phyloP scores from a whole-genome alignment of 53 echinoderm and acorn worm genomes.

The Stichopus horrens region DNA sequence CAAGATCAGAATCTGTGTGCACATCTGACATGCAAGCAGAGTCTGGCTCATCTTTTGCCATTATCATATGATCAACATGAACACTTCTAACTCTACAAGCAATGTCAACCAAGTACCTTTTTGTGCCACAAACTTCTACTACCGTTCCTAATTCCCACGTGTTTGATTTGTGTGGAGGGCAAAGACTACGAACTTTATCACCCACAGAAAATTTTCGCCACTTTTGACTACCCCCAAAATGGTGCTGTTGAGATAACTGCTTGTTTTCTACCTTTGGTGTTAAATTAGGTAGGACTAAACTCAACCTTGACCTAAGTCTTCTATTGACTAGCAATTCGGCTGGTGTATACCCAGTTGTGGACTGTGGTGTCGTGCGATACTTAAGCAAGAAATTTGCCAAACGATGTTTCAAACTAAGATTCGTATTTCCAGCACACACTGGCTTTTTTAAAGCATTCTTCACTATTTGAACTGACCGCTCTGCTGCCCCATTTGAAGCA shows the following conservation, averaged over 20 bases:
- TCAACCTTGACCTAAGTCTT: not conserved
- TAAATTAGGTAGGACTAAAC: constrained; percentile 13
- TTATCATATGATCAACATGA: constrained; percentile 41
- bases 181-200: not conserved
- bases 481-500: constrained; percentile 59
- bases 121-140: constrained; percentile 26
- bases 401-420: constrained; percentile 25
- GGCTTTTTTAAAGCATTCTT: constrained; percentile 22
- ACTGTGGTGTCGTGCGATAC: constrained; percentile 42
- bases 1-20: not conserved
- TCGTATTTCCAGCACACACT: constrained; percentile 11
- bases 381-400: constrained; percentile 43
- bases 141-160: constrained; percentile 7
- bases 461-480: constrained; percentile 38
- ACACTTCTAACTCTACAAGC: constrained; percentile 22
- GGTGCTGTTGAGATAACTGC: not conserved
- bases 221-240: constrained; percentile 10
- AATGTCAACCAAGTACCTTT: constrained; percentile 24
- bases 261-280: constrained; percentile 6
- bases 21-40: not conserved
- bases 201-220: constrained; percentile 7
- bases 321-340: not conserved
- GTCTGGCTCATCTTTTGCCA: not conserved
- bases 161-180: constrained; percentile 20
- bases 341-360: constrained; percentile 40